phyloP scores from a whole-genome alignment of 2,113 vertebrate species.

The Embiotoca jacksoni region DNA sequence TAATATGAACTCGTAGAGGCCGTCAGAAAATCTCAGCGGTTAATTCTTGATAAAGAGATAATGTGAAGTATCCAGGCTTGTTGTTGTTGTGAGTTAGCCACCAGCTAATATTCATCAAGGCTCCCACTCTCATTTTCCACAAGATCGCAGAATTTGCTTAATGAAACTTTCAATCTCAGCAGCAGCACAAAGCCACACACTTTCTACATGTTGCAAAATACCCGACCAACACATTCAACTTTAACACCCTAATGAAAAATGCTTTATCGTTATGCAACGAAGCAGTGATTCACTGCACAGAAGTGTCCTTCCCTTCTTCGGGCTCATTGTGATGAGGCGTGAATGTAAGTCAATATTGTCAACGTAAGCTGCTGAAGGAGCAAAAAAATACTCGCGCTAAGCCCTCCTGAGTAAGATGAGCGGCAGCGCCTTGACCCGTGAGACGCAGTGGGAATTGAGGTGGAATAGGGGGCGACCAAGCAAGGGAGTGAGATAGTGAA shows the following conservation, averaged over 20 bases:
- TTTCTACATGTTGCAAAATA: constrained; percentile 1
- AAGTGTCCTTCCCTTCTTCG: constrained; percentile 2
- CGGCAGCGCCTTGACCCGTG: constrained; percentile 64
- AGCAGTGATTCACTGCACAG: constrained; percentile 7
- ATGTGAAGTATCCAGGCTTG: not conserved
- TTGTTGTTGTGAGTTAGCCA: not conserved
- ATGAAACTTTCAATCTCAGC: constrained; percentile 8
- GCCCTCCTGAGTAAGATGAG: constrained; percentile 63
- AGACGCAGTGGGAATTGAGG: constrained; percentile 67
- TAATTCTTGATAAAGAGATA: constrained; percentile 2
- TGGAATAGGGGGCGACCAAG: constrained; percentile 51
- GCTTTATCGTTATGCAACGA: constrained; percentile 12
- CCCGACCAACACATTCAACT: constrained; percentile 5
- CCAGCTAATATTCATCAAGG: constrained; percentile 6
- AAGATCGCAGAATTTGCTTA: constrained; percentile 1
- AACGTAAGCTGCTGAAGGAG: constrained; percentile 56
- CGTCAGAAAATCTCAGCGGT: not conserved
- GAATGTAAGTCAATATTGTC: constrained; percentile 58
- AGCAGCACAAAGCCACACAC: not conserved
- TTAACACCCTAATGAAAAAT: constrained; percentile 15
- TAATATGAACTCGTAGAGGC: not conserved
- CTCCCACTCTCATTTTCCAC: constrained; percentile 8
- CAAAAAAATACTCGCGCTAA: constrained; percentile 59
- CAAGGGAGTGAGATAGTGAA: constrained; percentile 40
- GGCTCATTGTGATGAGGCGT: constrained; percentile 47